Evolutionary conservation across 2,888 invertebrate species (phyloP).

Genomic region (Lordiphosa andalusiaca): DNA sequence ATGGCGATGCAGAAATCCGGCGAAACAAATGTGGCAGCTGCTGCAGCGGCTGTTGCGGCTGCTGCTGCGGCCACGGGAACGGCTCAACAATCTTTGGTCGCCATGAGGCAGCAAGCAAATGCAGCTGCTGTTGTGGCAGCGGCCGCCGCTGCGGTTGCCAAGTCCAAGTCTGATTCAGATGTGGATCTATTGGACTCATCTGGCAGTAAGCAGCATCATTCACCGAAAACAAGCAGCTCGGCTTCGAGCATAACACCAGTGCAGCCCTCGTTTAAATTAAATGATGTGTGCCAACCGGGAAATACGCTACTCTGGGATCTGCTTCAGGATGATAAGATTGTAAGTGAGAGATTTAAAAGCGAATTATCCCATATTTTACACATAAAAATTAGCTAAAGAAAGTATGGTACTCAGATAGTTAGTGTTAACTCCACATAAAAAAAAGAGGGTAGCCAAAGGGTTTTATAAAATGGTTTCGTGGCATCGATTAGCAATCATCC

Average conservation of each 20-base stretch:
- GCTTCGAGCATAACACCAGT: constrained; percentile 23
- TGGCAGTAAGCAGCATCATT: constrained; percentile 45
- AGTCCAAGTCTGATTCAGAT: constrained; percentile 68
- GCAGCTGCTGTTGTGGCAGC: constrained; percentile 59
- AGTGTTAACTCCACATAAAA: too few relatives aligned
- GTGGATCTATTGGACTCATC: constrained; percentile 59
- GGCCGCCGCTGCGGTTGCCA: constrained; percentile 41
- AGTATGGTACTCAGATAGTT: too few relatives aligned
- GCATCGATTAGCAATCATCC: too few relatives aligned
- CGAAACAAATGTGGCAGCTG: constrained; percentile 67
- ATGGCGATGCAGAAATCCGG: constrained; percentile 73
- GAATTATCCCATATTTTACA: too few relatives aligned
- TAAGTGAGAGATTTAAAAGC: constrained; percentile 80
- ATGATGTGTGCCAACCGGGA: constrained; percentile 92
- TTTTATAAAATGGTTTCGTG: too few relatives aligned
- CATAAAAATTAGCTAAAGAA: too few relatives aligned
- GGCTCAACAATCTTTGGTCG: constrained; percentile 67
- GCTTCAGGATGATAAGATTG: constrained; percentile 93
- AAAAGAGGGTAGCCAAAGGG: too few relatives aligned
- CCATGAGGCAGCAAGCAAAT: constrained; percentile 59
- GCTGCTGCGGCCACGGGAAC: constrained; percentile 71
- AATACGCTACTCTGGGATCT: constrained; percentile 97
- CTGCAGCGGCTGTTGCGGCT: constrained; percentile 71
- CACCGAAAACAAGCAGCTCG: constrained; percentile 44
- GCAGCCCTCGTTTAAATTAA: constrained; percentile 77